Conservation (phyloP, 2,888 invertebrate species). For the Acronicta psi region DNA sequence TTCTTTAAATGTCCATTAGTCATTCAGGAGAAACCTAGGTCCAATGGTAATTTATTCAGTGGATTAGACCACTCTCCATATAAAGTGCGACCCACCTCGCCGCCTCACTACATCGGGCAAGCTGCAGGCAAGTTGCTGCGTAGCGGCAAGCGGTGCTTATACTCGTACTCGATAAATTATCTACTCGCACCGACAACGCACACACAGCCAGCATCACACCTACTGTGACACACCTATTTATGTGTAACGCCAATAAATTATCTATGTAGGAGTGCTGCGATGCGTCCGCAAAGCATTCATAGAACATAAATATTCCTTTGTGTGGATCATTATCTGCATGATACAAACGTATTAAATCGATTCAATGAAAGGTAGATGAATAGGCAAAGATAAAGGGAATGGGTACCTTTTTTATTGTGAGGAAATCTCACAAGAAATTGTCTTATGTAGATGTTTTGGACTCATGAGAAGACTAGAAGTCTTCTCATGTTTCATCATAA, state of each 20-base stretch:
- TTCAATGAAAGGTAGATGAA: conserved; percentile 20
- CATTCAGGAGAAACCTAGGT: conserved; percentile 84
- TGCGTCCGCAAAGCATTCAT: conserved; percentile 62
- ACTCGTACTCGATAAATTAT: conserved; percentile 72
- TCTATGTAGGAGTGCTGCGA: conserved; percentile 54
- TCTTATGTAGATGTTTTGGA: too few relatives aligned
- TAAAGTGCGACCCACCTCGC: conserved; percentile 81
- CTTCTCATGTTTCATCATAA: too few relatives aligned
- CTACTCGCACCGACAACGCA: conserved; percentile 67
- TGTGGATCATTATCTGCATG: conserved; percentile 64
- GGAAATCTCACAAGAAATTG: too few relatives aligned
- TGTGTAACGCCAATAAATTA: conserved; percentile 58
- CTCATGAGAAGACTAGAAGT: too few relatives aligned
- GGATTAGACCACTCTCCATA: conserved; percentile 84
- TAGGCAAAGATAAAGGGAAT: not conserved
- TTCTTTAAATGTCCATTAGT: conserved; percentile 80
- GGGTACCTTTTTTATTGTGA: not conserved
- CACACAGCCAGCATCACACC: conserved; percentile 48
- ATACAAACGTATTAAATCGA: conserved; percentile 52
- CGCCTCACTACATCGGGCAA: conserved; percentile 63
- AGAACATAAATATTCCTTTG: conserved; percentile 66
- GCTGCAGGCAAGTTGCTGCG: conserved; percentile 46
- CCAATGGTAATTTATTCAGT: conserved; percentile 81
- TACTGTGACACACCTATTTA: conserved; percentile 56
- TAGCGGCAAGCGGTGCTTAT: conserved; percentile 65